phyloP scores from a whole-genome alignment of 1,140 invertebrate species.

The Drosophila pandora region DNA sequence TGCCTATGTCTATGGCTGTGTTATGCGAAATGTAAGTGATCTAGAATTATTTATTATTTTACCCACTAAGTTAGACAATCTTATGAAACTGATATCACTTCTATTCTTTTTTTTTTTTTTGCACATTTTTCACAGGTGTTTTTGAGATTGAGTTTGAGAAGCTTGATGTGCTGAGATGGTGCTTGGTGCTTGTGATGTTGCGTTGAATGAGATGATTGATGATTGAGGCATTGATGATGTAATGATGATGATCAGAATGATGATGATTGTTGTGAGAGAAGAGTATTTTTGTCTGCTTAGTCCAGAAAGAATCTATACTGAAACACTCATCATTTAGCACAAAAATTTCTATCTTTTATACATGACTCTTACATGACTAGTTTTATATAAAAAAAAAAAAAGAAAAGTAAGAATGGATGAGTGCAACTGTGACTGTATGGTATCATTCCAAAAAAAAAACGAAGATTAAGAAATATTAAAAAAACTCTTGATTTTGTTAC shows the following conservation, averaged over 20 bases:
- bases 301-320: conserved; percentile 29
- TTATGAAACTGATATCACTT: not conserved
- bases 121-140: conserved; percentile 62
- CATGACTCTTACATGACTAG: conserved; percentile 28
- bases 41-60: conserved; percentile 23
- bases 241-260: too few species aligned
- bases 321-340: conserved; percentile 50
- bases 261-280: conserved; percentile 48
- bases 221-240: conserved; percentile 45
- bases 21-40: conserved; percentile 69
- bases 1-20: conserved; percentile 56
- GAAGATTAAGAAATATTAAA: conserved; percentile 13
- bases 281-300: conserved; percentile 6
- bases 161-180: conserved; percentile 51
- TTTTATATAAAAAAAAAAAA: not conserved
- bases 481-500: conserved; percentile 29
- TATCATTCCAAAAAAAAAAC: conserved; percentile 56
- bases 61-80: conserved; percentile 32
- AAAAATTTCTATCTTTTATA: conserved; percentile 62
- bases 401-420: conserved; percentile 29
- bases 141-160: conserved; percentile 47
- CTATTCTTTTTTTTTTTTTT: conserved; percentile 39
- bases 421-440: conserved; percentile 57
- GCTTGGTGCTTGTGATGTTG: conserved; percentile 12
- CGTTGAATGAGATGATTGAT: conserved; percentile 56